These are phyloP conservation scores for Malaclemys terrapin DNA, from an alignment of 2,113 vertebrate species.

Conservation along the genomic window DNA sequence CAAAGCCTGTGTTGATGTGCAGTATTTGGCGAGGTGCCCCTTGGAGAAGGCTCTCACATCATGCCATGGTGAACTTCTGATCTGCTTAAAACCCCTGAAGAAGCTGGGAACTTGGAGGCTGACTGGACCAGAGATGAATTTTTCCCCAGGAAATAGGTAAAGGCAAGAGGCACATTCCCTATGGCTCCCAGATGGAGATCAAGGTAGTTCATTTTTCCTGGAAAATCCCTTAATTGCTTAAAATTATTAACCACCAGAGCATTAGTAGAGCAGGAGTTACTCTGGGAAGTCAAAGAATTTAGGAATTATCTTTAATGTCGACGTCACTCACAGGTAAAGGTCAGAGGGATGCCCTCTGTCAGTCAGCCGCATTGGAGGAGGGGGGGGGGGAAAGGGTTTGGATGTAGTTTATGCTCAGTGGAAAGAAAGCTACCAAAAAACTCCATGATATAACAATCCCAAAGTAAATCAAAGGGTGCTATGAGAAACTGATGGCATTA, in stretches of 20 bases:
- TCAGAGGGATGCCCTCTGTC: background rate
- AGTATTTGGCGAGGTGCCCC: constrained; percentile 9
- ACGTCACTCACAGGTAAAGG: background rate
- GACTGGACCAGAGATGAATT: background rate
- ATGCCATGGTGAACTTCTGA: background rate
- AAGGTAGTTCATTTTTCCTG: constrained; percentile 2
- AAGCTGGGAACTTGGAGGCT: background rate
- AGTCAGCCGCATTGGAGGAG: background rate
- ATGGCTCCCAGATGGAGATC: background rate
- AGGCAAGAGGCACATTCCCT: background rate
- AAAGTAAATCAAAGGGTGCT: background rate
- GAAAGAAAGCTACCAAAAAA: background rate
- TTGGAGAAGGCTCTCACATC: background rate
- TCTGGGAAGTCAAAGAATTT: background rate
- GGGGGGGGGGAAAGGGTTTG: background rate
- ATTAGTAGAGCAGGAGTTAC: background rate
- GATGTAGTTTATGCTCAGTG: background rate
- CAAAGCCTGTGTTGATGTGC: background rate
- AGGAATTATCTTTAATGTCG: constrained; percentile 1
- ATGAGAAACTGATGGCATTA: background rate
- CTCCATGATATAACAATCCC: too few relatives aligned
- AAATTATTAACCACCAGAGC: background rate
- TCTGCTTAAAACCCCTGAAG: background rate
- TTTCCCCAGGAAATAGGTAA: background rate
- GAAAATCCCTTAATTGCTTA: background rate